Percentiles rank a stretch among this genome's conserved stretches.
phyloP scores from a whole-genome alignment of 2,113 vertebrate species.

The Galemys pyrenaicus region DNA sequence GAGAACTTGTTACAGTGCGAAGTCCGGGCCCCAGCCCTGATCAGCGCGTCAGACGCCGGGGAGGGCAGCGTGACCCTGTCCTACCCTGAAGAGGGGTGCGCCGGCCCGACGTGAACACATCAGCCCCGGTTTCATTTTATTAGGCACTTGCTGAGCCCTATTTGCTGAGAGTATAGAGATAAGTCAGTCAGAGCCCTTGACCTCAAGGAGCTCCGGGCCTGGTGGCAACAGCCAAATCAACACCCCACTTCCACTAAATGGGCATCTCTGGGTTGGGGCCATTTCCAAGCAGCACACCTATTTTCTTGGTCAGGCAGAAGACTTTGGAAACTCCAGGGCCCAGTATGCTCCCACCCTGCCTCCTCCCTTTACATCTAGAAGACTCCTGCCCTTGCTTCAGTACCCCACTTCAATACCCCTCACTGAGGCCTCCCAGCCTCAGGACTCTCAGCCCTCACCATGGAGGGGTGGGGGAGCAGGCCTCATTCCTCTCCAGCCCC shows the following conservation, averaged over 20 bases:
- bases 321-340: no score
- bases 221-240: background rate
- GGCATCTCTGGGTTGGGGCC: background rate
- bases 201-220: background rate
- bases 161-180: background rate
- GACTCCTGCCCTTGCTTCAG: background rate
- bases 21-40: background rate
- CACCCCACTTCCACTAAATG: rapidly evolving
- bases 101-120: background rate
- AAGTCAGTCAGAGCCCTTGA: background rate
- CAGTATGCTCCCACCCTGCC: background rate
- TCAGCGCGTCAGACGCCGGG: background rate
- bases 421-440: background rate
- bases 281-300: background rate
- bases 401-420: background rate
- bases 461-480: background rate
- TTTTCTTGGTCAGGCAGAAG: background rate
- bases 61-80: no score
- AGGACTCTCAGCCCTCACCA: background rate
- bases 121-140: background rate
- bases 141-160: background rate
- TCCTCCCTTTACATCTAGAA: background rate
- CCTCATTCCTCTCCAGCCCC: background rate
- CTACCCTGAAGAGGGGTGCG: background rate
- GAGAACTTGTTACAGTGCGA: background rate